These are phyloP conservation scores for Ichneumoninae sp. DNA, from an alignment of 2,888 invertebrate species.

Conservation along the genomic window DNA sequence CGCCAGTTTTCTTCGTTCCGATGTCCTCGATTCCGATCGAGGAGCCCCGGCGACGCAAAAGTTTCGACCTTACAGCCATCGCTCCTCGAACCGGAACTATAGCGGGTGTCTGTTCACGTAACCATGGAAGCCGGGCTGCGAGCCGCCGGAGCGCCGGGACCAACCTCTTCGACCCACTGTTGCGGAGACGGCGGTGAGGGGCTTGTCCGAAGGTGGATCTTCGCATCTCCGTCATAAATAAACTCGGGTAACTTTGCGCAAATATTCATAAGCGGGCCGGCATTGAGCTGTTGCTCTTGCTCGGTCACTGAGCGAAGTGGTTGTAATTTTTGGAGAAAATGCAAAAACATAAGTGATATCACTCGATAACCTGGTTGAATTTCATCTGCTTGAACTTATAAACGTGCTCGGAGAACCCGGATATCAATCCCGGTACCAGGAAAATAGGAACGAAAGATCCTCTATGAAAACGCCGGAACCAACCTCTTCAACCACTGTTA, in stretches of 20 bases:
- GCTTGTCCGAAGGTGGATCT: not conserved
- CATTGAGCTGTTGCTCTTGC: too few relatives aligned
- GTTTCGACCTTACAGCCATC: constrained; percentile 29
- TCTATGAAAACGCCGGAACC: too few relatives aligned
- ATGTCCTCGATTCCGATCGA: constrained; percentile 59
- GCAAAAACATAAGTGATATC: too few relatives aligned
- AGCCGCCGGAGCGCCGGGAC: not conserved
- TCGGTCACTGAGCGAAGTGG: too few relatives aligned
- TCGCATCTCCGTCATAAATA: not conserved
- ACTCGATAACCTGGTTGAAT: too few relatives aligned
- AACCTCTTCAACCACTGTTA: not conserved
- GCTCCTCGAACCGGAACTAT: constrained; percentile 12
- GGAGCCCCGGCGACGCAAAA: constrained; percentile 45
- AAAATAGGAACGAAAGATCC: too few relatives aligned
- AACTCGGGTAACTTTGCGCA: too few relatives aligned
- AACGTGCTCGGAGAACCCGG: too few relatives aligned
- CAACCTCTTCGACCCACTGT: not conserved
- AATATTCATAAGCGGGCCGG: too few relatives aligned
- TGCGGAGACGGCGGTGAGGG: not conserved
- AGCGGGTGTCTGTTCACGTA: constrained; percentile 25
- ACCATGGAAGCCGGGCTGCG: constrained; percentile 23
- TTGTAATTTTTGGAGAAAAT: too few relatives aligned
- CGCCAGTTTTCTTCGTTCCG: constrained; percentile 45
- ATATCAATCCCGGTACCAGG: too few relatives aligned
- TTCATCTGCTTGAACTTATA: too few relatives aligned